phyloP scores from a whole-genome alignment of 2,888 invertebrate genomes.

The Dicyrtomina minuta region DNA sequence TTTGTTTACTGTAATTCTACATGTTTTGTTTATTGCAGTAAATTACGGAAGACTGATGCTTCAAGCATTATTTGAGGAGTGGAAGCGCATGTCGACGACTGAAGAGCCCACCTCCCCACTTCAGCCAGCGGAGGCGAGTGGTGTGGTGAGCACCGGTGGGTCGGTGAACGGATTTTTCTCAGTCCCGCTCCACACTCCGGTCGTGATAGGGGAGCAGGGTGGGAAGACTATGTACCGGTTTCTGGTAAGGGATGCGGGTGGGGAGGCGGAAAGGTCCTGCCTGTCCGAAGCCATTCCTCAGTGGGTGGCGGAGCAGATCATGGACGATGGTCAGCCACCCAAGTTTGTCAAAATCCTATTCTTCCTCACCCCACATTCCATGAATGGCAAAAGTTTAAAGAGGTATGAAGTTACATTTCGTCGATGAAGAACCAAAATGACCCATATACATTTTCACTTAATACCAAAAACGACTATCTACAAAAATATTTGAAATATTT shows the following conservation, averaged over 20 bases:
- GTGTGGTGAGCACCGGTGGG: no score
- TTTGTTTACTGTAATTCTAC: no score
- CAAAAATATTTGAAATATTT: background rate
- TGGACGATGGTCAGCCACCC: conserved; percentile 89
- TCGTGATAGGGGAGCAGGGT: conserved; percentile 80
- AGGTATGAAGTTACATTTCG: conserved; percentile 64
- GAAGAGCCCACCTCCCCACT: background rate
- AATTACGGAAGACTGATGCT: conserved; percentile 92
- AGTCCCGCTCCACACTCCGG: conserved; percentile 92
- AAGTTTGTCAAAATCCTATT: conserved; percentile 97
- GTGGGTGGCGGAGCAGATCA: conserved; percentile 88
- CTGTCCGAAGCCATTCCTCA: conserved; percentile 91
- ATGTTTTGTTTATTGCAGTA: conserved; percentile 64
- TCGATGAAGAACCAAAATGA: no score
- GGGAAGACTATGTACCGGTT: conserved; percentile 90
- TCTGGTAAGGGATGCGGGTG: conserved; percentile 86
- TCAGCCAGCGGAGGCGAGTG: no score
- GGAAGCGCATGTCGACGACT: conserved; percentile 66
- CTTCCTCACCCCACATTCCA: conserved; percentile 90
- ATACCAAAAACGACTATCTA: no score
- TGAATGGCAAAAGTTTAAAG: conserved; percentile 69
- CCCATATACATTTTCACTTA: background rate
- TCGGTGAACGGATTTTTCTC: conserved; percentile 66
- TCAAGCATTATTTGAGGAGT: conserved; percentile 92
- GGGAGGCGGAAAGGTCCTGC: conserved; percentile 88